Conservation (phyloP, 2,113 vertebrate genomes). For the Sapayoa aenigma region DNA sequence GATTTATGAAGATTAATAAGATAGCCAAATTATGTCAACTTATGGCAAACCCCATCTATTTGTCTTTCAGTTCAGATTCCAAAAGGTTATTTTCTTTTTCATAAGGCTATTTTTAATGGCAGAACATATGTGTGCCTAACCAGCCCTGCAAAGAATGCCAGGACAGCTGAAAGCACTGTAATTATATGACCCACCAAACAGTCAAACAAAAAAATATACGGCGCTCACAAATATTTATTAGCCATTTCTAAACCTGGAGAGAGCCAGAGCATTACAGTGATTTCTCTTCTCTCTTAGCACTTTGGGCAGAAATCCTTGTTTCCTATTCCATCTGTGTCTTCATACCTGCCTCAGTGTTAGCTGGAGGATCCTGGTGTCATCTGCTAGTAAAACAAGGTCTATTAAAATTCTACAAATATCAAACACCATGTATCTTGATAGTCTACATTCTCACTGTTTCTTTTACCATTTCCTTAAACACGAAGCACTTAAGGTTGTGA, state of each 20-base stretch:
- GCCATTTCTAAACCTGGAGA: background rate
- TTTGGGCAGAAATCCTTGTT: background rate
- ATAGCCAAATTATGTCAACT: conserved; percentile 51
- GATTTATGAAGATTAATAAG: conserved; percentile 46
- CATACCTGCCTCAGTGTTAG: background rate
- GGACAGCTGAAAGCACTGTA: background rate
- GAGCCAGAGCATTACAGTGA: background rate
- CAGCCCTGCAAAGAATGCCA: background rate
- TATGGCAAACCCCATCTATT: conserved; percentile 41
- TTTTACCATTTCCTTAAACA: background rate
- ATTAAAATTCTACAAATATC: background rate
- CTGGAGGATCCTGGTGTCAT: background rate
- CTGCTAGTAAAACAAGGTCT: background rate
- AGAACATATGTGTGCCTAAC: background rate
- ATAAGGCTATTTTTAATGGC: conserved; percentile 60
- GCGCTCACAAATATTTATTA: background rate
- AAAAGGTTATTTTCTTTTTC: conserved; percentile 57
- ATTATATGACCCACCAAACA: background rate
- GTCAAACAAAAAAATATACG: background rate
- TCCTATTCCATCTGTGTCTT: background rate
- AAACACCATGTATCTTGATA: background rate
- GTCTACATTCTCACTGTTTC: background rate
- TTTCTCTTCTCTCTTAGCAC: background rate
- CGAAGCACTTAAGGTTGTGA: background rate
- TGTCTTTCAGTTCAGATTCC: conserved; percentile 55